Conservation (phyloP, 2,797 vertebrate species). For the Scarus forsteni region DNA sequence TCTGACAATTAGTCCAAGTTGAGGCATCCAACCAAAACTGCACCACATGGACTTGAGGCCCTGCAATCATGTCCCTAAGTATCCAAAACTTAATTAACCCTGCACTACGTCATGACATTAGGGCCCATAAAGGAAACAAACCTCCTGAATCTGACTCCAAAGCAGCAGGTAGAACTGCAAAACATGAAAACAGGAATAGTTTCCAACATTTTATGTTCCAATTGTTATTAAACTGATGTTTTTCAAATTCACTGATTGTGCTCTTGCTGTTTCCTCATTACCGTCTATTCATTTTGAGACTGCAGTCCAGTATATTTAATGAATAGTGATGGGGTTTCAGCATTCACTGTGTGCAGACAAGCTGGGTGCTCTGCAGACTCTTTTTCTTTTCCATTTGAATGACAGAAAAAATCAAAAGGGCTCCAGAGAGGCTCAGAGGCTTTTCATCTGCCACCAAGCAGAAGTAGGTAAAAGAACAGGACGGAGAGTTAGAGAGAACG, state of each 20-base stretch:
- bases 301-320: constrained; percentile 44
- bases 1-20: too few species aligned
- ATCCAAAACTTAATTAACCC: too few species aligned
- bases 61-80: too few species aligned
- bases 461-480: constrained; percentile 56
- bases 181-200: too few species aligned
- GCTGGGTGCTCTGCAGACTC: constrained; percentile 48
- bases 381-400: constrained; percentile 56
- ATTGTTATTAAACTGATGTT: background rate
- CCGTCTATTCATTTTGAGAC: constrained; percentile 16
- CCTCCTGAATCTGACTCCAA: too few species aligned
- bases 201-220: too few species aligned
- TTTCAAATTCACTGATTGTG: background rate
- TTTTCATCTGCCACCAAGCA: constrained; percentile 69
- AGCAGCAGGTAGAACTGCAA: too few species aligned
- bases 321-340: constrained; percentile 60
- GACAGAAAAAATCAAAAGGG: constrained; percentile 69
- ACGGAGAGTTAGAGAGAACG: constrained; percentile 43
- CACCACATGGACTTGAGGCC: too few species aligned
- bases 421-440: constrained; percentile 42
- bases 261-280: background rate
- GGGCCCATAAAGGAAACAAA: too few species aligned
- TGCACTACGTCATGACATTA: too few species aligned
- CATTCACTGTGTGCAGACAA: constrained; percentile 61
- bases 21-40: too few species aligned